Evolutionary conservation across 2,113 vertebrate genomes (phyloP).

Genomic region (Cheirogaleus medius): DNA sequence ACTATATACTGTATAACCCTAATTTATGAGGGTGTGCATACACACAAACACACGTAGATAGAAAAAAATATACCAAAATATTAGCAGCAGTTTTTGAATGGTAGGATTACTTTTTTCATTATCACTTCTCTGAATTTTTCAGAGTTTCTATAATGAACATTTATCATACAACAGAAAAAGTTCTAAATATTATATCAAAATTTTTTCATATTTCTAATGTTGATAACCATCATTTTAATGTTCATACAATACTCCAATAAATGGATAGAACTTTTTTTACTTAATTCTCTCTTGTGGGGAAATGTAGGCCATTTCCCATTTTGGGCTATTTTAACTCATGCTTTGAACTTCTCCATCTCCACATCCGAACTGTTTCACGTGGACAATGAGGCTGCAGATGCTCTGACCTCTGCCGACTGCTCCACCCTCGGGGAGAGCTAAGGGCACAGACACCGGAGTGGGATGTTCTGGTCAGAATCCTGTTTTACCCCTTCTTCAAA

Average conservation of each 20-base stretch:
- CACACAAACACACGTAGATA: background rate
- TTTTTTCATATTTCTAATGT: background rate
- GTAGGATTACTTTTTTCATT: background rate
- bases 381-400: background rate
- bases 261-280: background rate
- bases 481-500: background rate
- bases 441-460: fast-evolving
- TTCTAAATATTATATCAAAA: background rate
- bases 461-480: background rate
- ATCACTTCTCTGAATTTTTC: background rate
- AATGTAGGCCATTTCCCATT: background rate
- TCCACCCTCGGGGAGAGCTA: background rate
- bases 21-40: background rate
- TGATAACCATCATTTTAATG: background rate
- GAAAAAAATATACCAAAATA: background rate
- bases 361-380: background rate
- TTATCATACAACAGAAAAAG: background rate
- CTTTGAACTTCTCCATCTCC: background rate
- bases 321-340: background rate
- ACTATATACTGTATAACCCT: background rate
- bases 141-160: background rate
- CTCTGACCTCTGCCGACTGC: background rate
- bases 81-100: background rate
- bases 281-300: background rate
- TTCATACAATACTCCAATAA: background rate